Evolutionary conservation across 2,888 invertebrate genomes (phyloP), one percentile per base, ranked within the genome.

Genomic region (Athalia circularis): DNA sequence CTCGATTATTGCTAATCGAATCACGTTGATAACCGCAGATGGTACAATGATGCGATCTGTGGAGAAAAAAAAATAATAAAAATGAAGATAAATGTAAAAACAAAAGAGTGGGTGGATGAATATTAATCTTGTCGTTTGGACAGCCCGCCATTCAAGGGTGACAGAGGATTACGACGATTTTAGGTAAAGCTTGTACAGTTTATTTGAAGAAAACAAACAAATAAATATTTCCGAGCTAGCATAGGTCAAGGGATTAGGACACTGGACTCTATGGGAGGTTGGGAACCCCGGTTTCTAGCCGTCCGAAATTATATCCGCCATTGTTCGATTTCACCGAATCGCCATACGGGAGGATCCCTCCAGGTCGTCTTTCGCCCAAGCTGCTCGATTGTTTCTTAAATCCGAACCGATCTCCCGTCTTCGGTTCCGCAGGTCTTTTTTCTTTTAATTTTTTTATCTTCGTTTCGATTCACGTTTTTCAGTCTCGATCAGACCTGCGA

Each of bases 351-450:
- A 48, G 48, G 65, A 65, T 15, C 48, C 65, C 48, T 48, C 11
- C 13, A 15, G n/a, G 13, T 65, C n/a, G 65, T 13, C 65, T 65
- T 65, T 72, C 72, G 47, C 72, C 57, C 5, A 13, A n/a, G 29
- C 64, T 13, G 59, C 45, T 43, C 13, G 72, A 72, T 72, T 72
- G 45, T 72, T 45, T 72, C 15, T 59, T 87, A 87, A 88, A 88
- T 87, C 86, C 83, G 72, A 72, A 74, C 29, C 7, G 52, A 0
- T 64, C 64, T n/a, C 45, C 64, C 64, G 45, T 45, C 11, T 11
- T n/a, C 29, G 45, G n/a, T 64, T 47, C 45, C 1, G 2, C 2
- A 29, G 43, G n/a, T 43, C 47, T 64, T 9, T 64, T 5, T 45
- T 64, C 11, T 5, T 47, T 29, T 29, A n/a, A n/a, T 29, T 29